Conservation (phyloP, 1,140 invertebrate genomes). For the Drosophila cardini region DNA sequence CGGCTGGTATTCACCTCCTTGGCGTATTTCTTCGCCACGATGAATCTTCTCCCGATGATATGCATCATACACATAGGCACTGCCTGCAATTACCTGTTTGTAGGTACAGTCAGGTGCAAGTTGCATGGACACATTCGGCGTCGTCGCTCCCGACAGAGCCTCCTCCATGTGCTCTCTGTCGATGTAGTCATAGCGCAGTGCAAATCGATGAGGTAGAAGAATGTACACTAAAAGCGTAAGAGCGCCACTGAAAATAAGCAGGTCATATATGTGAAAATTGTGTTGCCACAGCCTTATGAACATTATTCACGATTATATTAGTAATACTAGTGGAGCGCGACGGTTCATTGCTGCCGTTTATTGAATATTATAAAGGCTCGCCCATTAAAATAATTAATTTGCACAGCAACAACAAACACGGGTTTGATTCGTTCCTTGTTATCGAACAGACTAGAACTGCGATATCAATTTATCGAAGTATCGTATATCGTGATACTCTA, state of each 20-base stretch:
- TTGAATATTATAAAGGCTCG: neutral
- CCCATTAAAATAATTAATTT: neutral
- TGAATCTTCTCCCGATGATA: slow-evolving; percentile 64
- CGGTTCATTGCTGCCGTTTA: slow-evolving; percentile 20
- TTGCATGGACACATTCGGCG: slow-evolving; percentile 66
- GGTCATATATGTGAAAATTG: slow-evolving; percentile 63
- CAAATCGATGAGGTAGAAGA: slow-evolving; percentile 76
- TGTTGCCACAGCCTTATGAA: slow-evolving; percentile 60
- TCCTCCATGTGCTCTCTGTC: slow-evolving; percentile 57
- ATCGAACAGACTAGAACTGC: slow-evolving; percentile 4
- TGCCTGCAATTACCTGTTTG: slow-evolving; percentile 69
- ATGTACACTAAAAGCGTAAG: slow-evolving; percentile 68
- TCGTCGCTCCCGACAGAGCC: slow-evolving; percentile 58
- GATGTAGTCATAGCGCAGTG: slow-evolving; percentile 78
- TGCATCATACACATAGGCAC: slow-evolving; percentile 64
- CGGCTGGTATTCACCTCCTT: slow-evolving; percentile 85
- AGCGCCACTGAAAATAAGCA: slow-evolving; percentile 50
- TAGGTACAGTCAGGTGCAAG: slow-evolving; percentile 68
- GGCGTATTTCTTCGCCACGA: slow-evolving; percentile 61
- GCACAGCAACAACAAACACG: slow-evolving; percentile 21
- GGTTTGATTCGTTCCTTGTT: slow-evolving; percentile 9
- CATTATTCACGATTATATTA: slow-evolving; percentile 53
- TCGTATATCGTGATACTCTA: neutral
- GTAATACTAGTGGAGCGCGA: slow-evolving; percentile 5
- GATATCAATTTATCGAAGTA: slow-evolving; percentile 8